These are phyloP conservation scores for Macroramphosus scolopax DNA, from an alignment of 2,797 vertebrate species.

Conservation along the genomic window DNA sequence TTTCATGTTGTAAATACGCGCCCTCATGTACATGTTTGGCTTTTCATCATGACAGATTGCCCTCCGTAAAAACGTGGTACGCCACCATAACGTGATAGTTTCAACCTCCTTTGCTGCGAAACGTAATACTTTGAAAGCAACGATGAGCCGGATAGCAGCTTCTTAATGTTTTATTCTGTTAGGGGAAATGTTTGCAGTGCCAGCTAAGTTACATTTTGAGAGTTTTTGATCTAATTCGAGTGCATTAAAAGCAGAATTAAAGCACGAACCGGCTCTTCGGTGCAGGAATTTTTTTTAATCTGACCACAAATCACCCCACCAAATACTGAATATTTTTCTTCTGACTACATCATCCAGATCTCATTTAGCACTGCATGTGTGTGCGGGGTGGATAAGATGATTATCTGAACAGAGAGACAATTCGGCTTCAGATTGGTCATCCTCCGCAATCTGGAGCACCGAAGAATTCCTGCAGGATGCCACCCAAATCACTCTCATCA, in stretches of 20 bases:
- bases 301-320: too few relatives aligned
- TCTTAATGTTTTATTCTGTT: conserved; percentile 68
- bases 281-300: too few relatives aligned
- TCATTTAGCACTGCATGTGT: conserved; percentile 9
- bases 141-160: conserved; percentile 54
- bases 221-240: conserved; percentile 35
- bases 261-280: too few relatives aligned
- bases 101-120: conserved; percentile 37
- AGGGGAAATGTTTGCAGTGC: conserved; percentile 56
- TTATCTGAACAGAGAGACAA: conserved; percentile 43
- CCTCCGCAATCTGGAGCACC: conserved; percentile 21
- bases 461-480: conserved; percentile 1
- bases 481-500: conserved; percentile 18
- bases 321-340: too few relatives aligned
- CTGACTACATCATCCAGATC: too few relatives aligned
- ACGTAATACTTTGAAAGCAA: conserved; percentile 57
- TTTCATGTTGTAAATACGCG: conserved; percentile 48
- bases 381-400: conserved; percentile 39
- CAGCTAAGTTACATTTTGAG: conserved; percentile 5
- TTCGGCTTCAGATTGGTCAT: conserved; percentile 29
- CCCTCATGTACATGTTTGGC: conserved; percentile 55
- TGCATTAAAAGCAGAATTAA: conserved; percentile 31
- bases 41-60: conserved; percentile 53
- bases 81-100: conserved; percentile 26
- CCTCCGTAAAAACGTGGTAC: conserved; percentile 33